Base-by-base conservation (phyloP, 2,888 invertebrate genomes). In the Drosophila barbarae region DNA sequence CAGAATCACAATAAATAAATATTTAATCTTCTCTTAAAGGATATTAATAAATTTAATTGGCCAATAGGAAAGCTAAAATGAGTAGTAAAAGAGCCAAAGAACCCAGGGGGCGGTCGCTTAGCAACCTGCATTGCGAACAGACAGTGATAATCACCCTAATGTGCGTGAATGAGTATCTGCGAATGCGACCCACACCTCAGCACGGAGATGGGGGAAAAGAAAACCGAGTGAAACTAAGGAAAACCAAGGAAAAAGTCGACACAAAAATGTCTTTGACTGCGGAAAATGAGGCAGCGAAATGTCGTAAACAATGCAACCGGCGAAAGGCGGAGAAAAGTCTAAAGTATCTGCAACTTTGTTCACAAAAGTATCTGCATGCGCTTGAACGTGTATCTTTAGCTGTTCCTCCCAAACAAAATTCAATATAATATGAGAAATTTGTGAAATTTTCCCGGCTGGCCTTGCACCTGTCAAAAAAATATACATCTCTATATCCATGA, bases 201-300 rank as follows among this genome's bases (percentile, higher is more conserved):
- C 47, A 47, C 18, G 26, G n/a, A 34, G 30, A 34, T 42, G 42
- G 21, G 26, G 50, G 54, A 53, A 84, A 79, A 76, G 83, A 73
- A 75, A 85, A 84, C 72, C 69, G 67, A 86, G 85, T 86, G 85
- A 85, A 85, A 85, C 78, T 77, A 69, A 67, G 77, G 72, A 77
- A 86, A 85, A 85, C 81, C 76, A 71, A 66, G 85, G 71, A 77
- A 87, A 85, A 76, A 72, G 78, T 76, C 79, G 68, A 66, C 76
- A 84, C 69, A 78, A 84, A 83, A 86, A 84, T 81, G 82, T 77
- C 73, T 84, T 70, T 65, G 76, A 74, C 72, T 74, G 74, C 76
- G 79, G 85, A 85, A 82, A 84, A 73, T 73, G 76, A 85, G 69
- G 78, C 84, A 75, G 81, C 69, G 68, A 81, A 81, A 76, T 81